Evolutionary conservation across 2,113 vertebrate species (phyloP), one percentile per base, ranked within the genome.

Genomic region (Atractosteus spatula): DNA sequence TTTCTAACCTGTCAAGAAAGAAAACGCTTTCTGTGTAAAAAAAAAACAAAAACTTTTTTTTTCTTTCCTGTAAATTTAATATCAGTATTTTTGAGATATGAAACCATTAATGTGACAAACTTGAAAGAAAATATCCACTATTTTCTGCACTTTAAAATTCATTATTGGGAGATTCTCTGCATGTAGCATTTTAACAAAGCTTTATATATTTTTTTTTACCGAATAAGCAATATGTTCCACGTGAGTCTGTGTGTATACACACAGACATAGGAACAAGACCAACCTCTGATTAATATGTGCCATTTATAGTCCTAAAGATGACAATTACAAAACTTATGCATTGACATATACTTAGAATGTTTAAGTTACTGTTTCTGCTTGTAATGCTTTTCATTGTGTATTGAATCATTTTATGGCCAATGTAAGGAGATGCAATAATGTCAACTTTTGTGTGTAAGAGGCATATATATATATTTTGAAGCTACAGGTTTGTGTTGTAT

Each of bases 181-280:
- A 83, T 77, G 89, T 91, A 92, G 91, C 91, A 91, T 87, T 86
- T 87, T 87, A 88, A 88, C 89, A 91, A 91, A 91, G 86, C 91
- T 89, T 90, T 82, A 82, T 76, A 76, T n/a, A n/a, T n/a, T n/a
- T 77, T 80, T 83, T 16, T 29, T 59, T 59, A n/a, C 13, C 2
- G 2, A 59, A 59, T 16, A 59, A 4, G 12, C 56, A 14, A 13
- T 59, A n/a, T 16, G 5, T 59, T 59, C 5, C 5, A 16, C n/a
- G 14, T 16, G 12, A 13, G 12, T 59, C 14, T n/a, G 57, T 59
- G n/a, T 3, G 57, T 59, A n/a, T 17, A 13, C 14, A 8, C 14
- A 4, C 3, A 7, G 5, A 59, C 12, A 59, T n/a, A 59, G 14
- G 17, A 62, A 14, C 59, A 62, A 62, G 17, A 13, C 59, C 59